A percentile compares a stretch with the other conserved stretches of the same genome.
Conservation (phyloP, 2,113 vertebrate genomes). For the Saccopteryx bilineata region DNA sequence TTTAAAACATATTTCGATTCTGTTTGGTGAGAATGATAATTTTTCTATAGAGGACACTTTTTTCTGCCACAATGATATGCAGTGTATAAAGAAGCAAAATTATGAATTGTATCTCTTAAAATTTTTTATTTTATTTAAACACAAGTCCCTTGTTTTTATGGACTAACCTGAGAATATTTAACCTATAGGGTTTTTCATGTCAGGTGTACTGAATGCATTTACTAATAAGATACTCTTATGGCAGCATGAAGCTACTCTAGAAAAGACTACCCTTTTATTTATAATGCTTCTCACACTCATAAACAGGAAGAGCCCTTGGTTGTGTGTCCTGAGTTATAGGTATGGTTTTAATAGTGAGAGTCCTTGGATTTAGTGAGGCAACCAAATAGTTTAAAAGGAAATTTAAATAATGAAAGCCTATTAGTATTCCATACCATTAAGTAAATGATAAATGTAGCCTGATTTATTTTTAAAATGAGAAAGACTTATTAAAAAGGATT, state of each 20-base stretch:
- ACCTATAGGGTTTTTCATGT: slow-evolving; percentile 30
- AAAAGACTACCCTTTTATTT: slow-evolving; percentile 25
- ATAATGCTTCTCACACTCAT: not conserved
- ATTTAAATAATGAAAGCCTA: not conserved
- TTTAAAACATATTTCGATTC: slow-evolving; percentile 36
- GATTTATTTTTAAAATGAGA: slow-evolving; percentile 41
- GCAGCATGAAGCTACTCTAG: not conserved
- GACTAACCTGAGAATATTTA: slow-evolving; percentile 59
- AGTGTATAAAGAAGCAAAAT: slow-evolving; percentile 52
- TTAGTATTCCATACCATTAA: slow-evolving; percentile 15
- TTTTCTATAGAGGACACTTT: slow-evolving; percentile 39
- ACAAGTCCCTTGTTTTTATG: slow-evolving; percentile 25
- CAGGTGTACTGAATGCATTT: slow-evolving; percentile 14
- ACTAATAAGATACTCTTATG: slow-evolving; percentile 41
- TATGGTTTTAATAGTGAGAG: slow-evolving; percentile 30
- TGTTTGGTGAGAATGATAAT: not conserved
- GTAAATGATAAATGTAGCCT: slow-evolving; percentile 49
- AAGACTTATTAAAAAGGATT: not conserved
- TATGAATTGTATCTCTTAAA: not conserved
- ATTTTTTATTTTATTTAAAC: slow-evolving; percentile 63
- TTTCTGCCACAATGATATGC: not conserved
- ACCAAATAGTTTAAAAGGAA: not conserved
- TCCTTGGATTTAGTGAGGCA: slow-evolving; percentile 43
- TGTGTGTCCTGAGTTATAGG: slow-evolving; percentile 9
- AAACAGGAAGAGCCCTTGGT: not conserved